Evolutionary conservation across 1,140 invertebrate species (phyloP), one percentile per base, ranked within the genome.

Genomic region (Drosophila saltans): DNA sequence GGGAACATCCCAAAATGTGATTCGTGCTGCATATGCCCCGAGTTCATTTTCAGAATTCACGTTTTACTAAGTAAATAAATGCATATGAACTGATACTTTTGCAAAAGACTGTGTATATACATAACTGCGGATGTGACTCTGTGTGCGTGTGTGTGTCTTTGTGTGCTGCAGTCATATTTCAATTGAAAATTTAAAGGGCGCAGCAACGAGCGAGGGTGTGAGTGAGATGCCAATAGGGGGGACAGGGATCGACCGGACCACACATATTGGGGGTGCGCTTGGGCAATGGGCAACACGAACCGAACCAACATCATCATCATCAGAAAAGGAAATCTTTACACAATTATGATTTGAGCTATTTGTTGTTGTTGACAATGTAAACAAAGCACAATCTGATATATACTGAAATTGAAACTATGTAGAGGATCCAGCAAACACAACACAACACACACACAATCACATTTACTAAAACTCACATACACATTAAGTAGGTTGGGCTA

Each of bases 101-200:
- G 45, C 40, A 6, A 43, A 43, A 40, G 28, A 77, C 60, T 77
- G 74, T 77, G 74, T 77, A 16, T 33, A 39, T 77, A 16, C 28
- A 39, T 43, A 56, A 77, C 68, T 75, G 60, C 69, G 78, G 70
- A 79, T 69, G 62, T 79, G 66, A 16, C 41, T 75, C 55, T 72
- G 61, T 16, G 28, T 56, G 75, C 43, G 43, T 67, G 30, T 55
- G 9, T 30, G 45, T 58, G 16, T 28, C 10, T 40, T 43, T 81
- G 57, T 63, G 64, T 69, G 66, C 55, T 80, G 74, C 77, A 80
- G 81, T 84, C 72, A 88, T 77, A 80, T 86, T 82, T 86, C 76
- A 86, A 86, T 86, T 89, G 76, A 86, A 77, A 78, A 83, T 80
- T 77, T 80, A 83, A 86, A 88, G 84, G 83, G 73, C 70, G 71